phyloP scores from a whole-genome alignment of 1,140 invertebrate species.

The Telenomus remus region DNA sequence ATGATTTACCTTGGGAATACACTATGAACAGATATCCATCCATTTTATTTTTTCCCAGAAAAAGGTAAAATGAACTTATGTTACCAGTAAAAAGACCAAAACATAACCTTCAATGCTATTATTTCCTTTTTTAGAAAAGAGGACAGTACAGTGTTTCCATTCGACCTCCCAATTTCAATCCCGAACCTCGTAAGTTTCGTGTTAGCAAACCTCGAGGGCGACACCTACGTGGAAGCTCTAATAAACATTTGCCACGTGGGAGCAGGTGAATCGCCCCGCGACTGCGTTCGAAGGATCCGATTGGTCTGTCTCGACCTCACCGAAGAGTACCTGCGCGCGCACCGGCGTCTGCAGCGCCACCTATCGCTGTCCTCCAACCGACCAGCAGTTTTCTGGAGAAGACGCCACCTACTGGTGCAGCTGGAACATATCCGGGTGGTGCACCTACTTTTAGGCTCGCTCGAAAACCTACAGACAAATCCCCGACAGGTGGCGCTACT shows the following conservation, averaged over 20 bases:
- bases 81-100: too few relatives aligned
- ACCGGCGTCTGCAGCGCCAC: conserved; percentile 60
- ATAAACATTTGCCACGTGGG: conserved; percentile 70
- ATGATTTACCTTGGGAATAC: conserved; percentile 89
- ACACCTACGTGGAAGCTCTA: conserved; percentile 69
- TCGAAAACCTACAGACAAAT: conserved; percentile 61
- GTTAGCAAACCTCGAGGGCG: conserved; percentile 78
- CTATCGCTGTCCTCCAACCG: conserved; percentile 12
- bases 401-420: conserved; percentile 64
- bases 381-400: conserved; percentile 52
- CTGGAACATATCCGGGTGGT: conserved; percentile 68
- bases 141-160: conserved; percentile 84
- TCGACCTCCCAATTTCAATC: conserved; percentile 78
- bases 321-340: conserved; percentile 61
- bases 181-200: conserved; percentile 84
- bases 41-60: conserved; percentile 83
- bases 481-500: conserved; percentile 57
- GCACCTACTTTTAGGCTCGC: conserved; percentile 67
- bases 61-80: conserved; percentile 71
- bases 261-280: conserved; percentile 61
- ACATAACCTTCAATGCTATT: too few relatives aligned
- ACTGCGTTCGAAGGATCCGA: conserved; percentile 68
- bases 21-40: conserved; percentile 84
- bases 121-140: conserved; percentile 78
- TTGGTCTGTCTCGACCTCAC: conserved; percentile 69